Evolutionary conservation across 2,797 vertebrate genomes (phyloP).

Genomic region (Hippocampus kuda): DNA sequence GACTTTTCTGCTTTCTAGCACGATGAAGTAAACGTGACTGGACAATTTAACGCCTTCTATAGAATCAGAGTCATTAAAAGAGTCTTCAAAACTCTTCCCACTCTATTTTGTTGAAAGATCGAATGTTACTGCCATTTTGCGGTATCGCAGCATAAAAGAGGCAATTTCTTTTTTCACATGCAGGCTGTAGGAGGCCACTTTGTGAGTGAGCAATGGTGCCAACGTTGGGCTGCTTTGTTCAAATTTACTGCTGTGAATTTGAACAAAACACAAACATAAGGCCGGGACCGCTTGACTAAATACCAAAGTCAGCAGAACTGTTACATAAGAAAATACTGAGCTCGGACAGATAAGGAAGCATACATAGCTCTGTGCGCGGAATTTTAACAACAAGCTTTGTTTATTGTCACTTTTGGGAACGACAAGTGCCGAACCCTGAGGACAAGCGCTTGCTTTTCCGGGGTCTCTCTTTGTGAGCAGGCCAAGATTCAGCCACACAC

Average conservation of each 20-base stretch:
- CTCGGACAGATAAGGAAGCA: slow-evolving; percentile 32
- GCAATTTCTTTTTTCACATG: neutral
- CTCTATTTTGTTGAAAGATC: too few relatives aligned
- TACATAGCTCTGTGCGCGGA: slow-evolving; percentile 24
- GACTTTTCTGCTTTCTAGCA: too few relatives aligned
- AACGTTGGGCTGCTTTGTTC: neutral
- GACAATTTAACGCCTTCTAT: too few relatives aligned
- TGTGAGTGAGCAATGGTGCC: slow-evolving; percentile 21
- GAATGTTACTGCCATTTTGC: neutral
- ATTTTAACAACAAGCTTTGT: slow-evolving; percentile 48
- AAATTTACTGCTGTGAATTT: neutral
- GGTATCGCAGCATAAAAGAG: neutral
- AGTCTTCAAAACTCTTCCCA: too few relatives aligned
- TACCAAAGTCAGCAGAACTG: neutral
- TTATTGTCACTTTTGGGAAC: slow-evolving; percentile 35
- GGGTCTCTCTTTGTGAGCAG: neutral
- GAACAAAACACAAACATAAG: neutral
- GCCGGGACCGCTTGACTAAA: neutral
- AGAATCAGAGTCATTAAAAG: too few relatives aligned
- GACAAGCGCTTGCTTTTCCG: neutral
- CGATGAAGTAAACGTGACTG: too few relatives aligned
- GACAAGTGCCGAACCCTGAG: neutral
- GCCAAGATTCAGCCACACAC: neutral
- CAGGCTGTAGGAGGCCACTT: slow-evolving; percentile 5
- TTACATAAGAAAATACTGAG: slow-evolving; percentile 7